Conservation (phyloP, 2,888 invertebrate genomes). For the Nineta flava region DNA sequence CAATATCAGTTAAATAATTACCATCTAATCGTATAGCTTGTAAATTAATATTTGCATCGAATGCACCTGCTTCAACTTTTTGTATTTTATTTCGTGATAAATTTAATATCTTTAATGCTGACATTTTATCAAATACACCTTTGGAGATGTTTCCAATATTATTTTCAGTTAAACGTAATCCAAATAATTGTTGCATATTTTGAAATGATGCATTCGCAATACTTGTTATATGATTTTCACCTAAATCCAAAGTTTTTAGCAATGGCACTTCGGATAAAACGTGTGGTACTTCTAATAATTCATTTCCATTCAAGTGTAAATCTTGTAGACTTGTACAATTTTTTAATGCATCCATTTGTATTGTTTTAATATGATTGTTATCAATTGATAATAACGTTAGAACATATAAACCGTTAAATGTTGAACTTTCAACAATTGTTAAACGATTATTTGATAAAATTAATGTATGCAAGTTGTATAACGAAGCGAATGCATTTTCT, state of each 20-base stretch:
- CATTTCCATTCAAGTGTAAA: constrained; percentile 68
- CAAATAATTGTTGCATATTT: constrained; percentile 63
- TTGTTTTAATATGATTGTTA: constrained; percentile 58
- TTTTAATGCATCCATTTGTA: constrained; percentile 57
- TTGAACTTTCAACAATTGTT: constrained; percentile 55
- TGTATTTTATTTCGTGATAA: constrained; percentile 70
- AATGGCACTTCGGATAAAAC: constrained; percentile 59
- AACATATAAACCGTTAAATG: constrained; percentile 60
- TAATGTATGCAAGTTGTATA: constrained; percentile 64
- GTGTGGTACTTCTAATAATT: constrained; percentile 56
- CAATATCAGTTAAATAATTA: constrained; percentile 64
- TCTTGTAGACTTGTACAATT: constrained; percentile 70
- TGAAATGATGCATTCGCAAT: constrained; percentile 68
- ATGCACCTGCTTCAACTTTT: constrained; percentile 58
- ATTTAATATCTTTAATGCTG: constrained; percentile 64
- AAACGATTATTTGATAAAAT: constrained; percentile 68
- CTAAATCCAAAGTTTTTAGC: constrained; percentile 66
- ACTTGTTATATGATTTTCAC: constrained; percentile 67
- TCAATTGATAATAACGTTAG: constrained; percentile 63
- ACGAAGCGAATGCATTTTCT: constrained; percentile 61
- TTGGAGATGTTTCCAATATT: constrained; percentile 63
- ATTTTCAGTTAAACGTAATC: constrained; percentile 71
- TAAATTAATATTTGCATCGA: constrained; percentile 60
- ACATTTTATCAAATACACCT: constrained; percentile 65
- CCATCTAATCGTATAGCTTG: constrained; percentile 70